Evolutionary conservation across 2,113 vertebrate species (phyloP).

Genomic region (Prietella phreatophila): DNA sequence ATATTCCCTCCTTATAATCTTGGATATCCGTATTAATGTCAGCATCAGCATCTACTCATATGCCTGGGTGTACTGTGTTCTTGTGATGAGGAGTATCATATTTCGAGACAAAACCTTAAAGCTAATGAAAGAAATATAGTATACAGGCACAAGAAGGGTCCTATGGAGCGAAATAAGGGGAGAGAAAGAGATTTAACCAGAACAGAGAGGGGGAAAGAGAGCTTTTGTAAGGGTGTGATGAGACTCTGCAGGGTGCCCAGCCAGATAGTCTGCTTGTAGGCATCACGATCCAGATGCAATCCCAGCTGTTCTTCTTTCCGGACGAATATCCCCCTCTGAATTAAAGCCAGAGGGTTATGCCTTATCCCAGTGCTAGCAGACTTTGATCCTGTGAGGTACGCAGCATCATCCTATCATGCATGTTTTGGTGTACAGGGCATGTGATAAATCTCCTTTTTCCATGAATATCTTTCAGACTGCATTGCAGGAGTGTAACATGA

Average conservation of each 20-base stretch:
- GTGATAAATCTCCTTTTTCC: slow-evolving; percentile 2
- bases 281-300: slow-evolving; percentile 70
- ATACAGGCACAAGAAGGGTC: not conserved
- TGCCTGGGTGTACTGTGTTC: not conserved
- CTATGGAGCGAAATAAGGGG: not conserved
- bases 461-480: slow-evolving; percentile 27
- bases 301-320: slow-evolving; percentile 57
- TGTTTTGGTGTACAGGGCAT: not conserved
- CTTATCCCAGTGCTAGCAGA: not conserved
- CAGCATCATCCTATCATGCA: not conserved
- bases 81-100: not conserved
- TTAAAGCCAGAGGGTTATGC: slow-evolving; percentile 65
- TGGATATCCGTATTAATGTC: not conserved
- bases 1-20: not conserved
- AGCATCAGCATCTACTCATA: not conserved
- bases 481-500: slow-evolving; percentile 17
- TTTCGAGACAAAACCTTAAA: not conserved
- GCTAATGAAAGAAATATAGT: not conserved
- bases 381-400: not conserved
- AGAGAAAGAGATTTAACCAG: not conserved
- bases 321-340: slow-evolving; percentile 64
- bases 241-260: slow-evolving; percentile 34
- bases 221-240: not conserved
- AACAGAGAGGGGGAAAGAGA: not conserved
- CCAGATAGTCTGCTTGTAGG: slow-evolving; percentile 58